phyloP scores from a whole-genome alignment of 2,888 invertebrate genomes.

The Drosophila melanosoma region DNA sequence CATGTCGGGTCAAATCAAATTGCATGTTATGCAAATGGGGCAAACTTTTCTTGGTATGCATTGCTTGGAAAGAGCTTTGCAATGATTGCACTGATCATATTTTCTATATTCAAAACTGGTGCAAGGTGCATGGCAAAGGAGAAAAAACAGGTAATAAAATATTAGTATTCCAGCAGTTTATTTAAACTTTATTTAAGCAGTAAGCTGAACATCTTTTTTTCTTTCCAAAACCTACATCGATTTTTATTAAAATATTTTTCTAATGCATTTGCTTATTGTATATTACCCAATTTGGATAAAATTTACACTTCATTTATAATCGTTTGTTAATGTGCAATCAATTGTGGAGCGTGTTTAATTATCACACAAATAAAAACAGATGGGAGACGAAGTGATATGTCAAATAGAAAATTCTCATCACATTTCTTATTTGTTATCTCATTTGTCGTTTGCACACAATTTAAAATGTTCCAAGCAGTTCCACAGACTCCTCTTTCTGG shows the following conservation, averaged over 20 bases:
- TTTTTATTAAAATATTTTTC: neutral
- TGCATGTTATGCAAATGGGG: conserved; percentile 28
- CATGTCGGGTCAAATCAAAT: conserved; percentile 18
- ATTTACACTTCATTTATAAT: neutral
- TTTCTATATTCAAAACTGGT: neutral
- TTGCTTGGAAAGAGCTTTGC: neutral
- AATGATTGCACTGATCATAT: conserved; percentile 7
- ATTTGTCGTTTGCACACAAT: conserved; percentile 57
- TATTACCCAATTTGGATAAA: neutral
- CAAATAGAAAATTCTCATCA: conserved; percentile 43
- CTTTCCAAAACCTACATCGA: neutral
- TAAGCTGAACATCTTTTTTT: neutral
- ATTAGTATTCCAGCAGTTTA: neutral
- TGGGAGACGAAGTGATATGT: neutral
- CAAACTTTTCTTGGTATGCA: neutral
- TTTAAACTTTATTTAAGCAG: neutral
- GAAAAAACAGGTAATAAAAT: neutral
- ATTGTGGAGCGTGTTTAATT: conserved; percentile 21
- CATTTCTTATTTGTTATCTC: conserved; percentile 30
- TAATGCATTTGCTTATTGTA: neutral
- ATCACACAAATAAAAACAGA: neutral
- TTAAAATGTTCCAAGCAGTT: conserved; percentile 44
- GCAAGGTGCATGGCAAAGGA: too few relatives aligned
- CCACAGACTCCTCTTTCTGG: neutral
- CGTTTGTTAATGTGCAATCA: neutral